Base-by-base conservation (phyloP, 2,888 invertebrate species). In the Oxystoma pomonae region DNA sequence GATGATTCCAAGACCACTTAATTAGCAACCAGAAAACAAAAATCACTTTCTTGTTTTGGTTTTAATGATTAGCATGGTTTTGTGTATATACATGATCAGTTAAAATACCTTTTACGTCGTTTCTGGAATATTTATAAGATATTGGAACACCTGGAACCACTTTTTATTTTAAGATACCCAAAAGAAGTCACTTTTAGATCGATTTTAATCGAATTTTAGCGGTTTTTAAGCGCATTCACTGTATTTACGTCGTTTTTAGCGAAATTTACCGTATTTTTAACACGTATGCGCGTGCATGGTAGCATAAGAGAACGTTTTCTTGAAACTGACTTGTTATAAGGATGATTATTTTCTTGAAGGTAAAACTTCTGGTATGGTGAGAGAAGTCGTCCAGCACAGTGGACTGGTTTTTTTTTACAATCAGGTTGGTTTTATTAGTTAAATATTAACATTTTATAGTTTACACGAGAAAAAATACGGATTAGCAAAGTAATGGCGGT, bases 331-430 rank as follows among this genome's bases (percentile, higher is more conserved):
- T 60, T 66, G 62, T 58, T 62, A 60, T 61, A 64, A 62, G 59
- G 66, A 64, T 66, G 63, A 57, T 60, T 64, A 64, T 60, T 64
- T 62, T 64, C 64, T 66, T 62, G 66, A 66, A 66, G 66, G 66
- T 65, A 62, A 64, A 61, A 61, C 61, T 61, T 59, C 64, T 66
- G 60, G 64, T 57, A 62, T 64, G 62, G 66, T 62, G 59, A 63
- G 64, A 64, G 12, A 12, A 7, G 5, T 3, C 12, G 5, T 12
- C 3, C 5, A 3, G 12, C 35, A 35, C 12, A 35, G 35, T 35
- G 35, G 35, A 35, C 35, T 35, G 35, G 35, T 35, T 35, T 35
- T 35, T n/a, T n/a, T 35, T 35, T 35, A 35, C 12, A 35, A 35
- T 35, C 35, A 35, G 35, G 35, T 35, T 35, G 5, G 35, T 35